A percentile compares a stretch with the other conserved stretches of the same genome.
phyloP scores from a whole-genome alignment of 1,140 invertebrate genomes.

The Muscidifurax raptorellus region DNA sequence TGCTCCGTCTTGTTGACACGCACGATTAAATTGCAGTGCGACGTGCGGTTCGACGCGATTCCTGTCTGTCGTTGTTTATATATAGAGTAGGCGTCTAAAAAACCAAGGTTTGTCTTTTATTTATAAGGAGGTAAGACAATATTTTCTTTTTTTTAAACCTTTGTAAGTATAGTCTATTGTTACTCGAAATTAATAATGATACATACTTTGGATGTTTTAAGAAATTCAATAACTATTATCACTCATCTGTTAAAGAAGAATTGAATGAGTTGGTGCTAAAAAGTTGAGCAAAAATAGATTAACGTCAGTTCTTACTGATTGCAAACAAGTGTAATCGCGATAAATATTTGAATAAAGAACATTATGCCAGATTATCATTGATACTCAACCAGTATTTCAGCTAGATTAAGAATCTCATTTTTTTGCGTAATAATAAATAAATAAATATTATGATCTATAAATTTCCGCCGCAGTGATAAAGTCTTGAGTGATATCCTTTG shows the following conservation, averaged over 20 bases:
- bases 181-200: too few species aligned
- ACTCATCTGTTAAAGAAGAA: background rate
- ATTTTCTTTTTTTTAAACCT: background rate
- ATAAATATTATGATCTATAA: background rate
- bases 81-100: background rate
- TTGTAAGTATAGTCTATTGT: background rate
- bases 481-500: background rate
- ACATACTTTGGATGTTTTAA: background rate
- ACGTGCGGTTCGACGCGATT: conserved; percentile 5
- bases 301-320: background rate
- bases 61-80: background rate
- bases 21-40: conserved; percentile 2
- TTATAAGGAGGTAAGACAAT: background rate
- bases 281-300: too few species aligned
- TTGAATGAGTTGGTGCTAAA: background rate
- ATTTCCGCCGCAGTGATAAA: background rate
- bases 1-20: background rate
- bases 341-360: background rate
- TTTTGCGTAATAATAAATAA: background rate
- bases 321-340: background rate
- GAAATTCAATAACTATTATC: background rate
- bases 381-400: background rate
- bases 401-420: background rate
- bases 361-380: background rate
- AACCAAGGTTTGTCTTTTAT: conserved; percentile 5